Percentiles rank a stretch among this genome's conserved stretches.
These are phyloP conservation scores for Drosophila prolongata DNA, from an alignment of 2,888 invertebrate genomes.

Conservation along the genomic window DNA sequence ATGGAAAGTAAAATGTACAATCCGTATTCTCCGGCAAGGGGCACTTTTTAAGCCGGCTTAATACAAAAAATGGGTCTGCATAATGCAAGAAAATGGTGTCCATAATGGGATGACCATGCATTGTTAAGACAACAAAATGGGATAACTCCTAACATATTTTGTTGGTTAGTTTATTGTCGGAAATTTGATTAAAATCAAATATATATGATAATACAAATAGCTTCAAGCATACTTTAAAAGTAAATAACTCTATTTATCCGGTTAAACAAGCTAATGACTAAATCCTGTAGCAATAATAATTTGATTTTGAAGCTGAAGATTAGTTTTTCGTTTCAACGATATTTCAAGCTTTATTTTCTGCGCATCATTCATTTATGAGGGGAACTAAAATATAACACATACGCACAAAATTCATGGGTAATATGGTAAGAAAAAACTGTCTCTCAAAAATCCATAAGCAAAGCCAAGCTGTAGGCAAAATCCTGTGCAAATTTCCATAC, in stretches of 20 bases:
- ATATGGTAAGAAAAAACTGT: constrained; percentile 30
- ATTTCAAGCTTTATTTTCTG: neutral
- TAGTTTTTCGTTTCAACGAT: neutral
- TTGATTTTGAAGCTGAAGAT: neutral
- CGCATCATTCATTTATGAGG: constrained; percentile 29
- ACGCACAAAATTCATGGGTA: constrained; percentile 41
- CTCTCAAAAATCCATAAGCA: constrained; percentile 30
- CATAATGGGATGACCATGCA: constrained; percentile 25
- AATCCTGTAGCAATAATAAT: neutral
- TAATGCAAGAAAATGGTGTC: constrained; percentile 26
- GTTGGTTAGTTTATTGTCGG: neutral
- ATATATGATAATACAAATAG: no score
- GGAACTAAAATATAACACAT: constrained; percentile 54
- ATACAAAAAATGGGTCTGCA: constrained; percentile 23
- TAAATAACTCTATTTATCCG: neutral
- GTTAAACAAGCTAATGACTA: neutral
- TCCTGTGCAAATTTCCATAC: constrained; percentile 44
- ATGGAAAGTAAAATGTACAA: constrained; percentile 47
- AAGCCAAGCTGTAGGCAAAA: constrained; percentile 36
- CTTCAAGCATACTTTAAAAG: no score
- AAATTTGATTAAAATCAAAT: no score
- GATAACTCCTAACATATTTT: neutral
- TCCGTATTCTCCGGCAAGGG: constrained; percentile 20
- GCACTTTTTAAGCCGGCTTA: constrained; percentile 5
- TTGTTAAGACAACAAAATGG: constrained; percentile 11